Conservation (phyloP, 2,113 vertebrate genomes). For the Mastomys coucha region DNA sequence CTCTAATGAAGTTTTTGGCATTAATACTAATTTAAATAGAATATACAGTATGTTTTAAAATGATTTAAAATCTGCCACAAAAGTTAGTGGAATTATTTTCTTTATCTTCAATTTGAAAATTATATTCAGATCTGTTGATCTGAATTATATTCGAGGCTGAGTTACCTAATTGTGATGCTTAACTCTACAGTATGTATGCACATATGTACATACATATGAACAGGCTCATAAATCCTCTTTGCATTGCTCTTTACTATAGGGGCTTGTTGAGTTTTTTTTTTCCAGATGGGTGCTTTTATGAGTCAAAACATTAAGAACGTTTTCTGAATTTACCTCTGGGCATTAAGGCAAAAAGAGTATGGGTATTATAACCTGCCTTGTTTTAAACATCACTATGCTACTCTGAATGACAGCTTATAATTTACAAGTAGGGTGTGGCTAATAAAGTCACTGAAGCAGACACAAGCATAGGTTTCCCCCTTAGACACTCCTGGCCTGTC, state of each 20-base stretch:
- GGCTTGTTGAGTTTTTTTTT: slow-evolving; percentile 57
- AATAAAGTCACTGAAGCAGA: slow-evolving; percentile 85
- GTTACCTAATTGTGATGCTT: slow-evolving; percentile 56
- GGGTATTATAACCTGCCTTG: slow-evolving; percentile 77
- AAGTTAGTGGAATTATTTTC: slow-evolving; percentile 58
- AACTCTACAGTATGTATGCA: slow-evolving; percentile 19
- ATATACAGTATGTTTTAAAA: slow-evolving; percentile 49
- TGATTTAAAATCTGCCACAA: slow-evolving; percentile 39
- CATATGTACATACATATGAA: background rate
- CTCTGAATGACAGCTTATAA: slow-evolving; percentile 86
- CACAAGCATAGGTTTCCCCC: slow-evolving; percentile 74
- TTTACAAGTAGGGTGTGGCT: slow-evolving; percentile 87
- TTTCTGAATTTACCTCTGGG: slow-evolving; percentile 85
- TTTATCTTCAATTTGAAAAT: slow-evolving; percentile 52
- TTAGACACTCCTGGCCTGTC: slow-evolving; percentile 77
- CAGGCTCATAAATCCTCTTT: slow-evolving; percentile 47
- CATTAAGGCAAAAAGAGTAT: slow-evolving; percentile 81
- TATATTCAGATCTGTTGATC: no score
- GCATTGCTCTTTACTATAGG: slow-evolving; percentile 16
- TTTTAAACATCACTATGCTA: slow-evolving; percentile 81
- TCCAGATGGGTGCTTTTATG: slow-evolving; percentile 72
- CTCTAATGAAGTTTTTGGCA: background rate
- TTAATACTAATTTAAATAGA: slow-evolving; percentile 48
- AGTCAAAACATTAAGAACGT: slow-evolving; percentile 77
- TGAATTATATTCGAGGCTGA: slow-evolving; percentile 24